These are phyloP conservation scores for Harpagoxenus sublaevis DNA, from an alignment of 2,888 invertebrate genomes.

Conservation along the genomic window DNA sequence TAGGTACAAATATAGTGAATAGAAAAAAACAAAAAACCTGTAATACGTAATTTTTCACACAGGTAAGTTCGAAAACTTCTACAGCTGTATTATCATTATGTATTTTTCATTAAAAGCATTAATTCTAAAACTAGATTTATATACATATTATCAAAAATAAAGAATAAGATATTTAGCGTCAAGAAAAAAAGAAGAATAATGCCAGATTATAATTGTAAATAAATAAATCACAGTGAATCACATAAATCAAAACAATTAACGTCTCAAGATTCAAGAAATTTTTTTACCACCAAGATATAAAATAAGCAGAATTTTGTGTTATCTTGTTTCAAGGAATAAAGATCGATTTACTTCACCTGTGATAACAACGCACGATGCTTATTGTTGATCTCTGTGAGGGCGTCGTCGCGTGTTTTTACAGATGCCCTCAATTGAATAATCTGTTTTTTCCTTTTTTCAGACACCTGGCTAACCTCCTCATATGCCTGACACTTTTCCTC, in stretches of 20 bases:
- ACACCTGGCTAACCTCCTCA: slow-evolving; percentile 80
- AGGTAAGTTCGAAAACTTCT: not conserved
- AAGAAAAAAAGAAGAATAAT: not conserved
- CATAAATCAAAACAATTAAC: not conserved
- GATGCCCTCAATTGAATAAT: slow-evolving; percentile 86
- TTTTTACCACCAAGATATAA: not conserved
- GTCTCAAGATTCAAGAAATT: not conserved
- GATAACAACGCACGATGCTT: slow-evolving; percentile 83
- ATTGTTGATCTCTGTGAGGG: slow-evolving; percentile 86
- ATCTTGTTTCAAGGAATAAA: not conserved
- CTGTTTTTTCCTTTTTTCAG: slow-evolving; percentile 86
- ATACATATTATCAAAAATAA: not conserved
- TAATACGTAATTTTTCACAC: not conserved
- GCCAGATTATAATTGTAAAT: not conserved
- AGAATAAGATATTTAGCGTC: not conserved
- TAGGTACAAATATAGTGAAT: not conserved
- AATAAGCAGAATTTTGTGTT: not conserved
- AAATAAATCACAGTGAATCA: not conserved
- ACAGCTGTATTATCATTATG: not conserved
- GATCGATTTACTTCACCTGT: slow-evolving; percentile 76
- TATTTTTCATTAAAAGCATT: not conserved
- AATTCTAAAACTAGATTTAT: not conserved
- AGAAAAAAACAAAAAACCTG: not conserved
- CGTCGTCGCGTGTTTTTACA: slow-evolving; percentile 85
- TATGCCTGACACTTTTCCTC: slow-evolving; percentile 81